phyloP scores from a whole-genome alignment of 2,113 vertebrate species.

The Octodon degus region DNA sequence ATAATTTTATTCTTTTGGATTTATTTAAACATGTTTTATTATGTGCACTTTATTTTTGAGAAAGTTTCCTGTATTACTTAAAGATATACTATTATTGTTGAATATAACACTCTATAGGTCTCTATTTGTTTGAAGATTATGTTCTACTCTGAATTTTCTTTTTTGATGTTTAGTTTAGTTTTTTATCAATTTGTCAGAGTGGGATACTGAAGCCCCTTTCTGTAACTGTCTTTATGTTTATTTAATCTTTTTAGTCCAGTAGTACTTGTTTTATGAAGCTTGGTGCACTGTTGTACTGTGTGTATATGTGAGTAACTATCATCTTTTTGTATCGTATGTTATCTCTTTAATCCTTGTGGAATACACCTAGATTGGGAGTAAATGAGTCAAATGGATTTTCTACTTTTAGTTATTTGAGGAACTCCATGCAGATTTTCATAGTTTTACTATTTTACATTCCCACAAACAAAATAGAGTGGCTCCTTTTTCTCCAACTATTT shows the following conservation, averaged over 20 bases:
- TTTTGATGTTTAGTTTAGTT: background rate
- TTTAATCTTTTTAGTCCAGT: background rate
- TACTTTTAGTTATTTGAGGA: background rate
- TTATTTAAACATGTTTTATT: background rate
- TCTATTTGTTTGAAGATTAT: background rate
- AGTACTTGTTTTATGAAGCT: background rate
- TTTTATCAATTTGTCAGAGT: background rate
- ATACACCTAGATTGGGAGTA: background rate
- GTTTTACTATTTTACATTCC: background rate
- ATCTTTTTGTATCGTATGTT: background rate
- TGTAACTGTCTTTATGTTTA: background rate
- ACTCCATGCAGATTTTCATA: background rate
- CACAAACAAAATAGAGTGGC: background rate
- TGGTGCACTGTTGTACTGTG: background rate
- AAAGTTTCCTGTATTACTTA: background rate
- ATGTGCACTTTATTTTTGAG: background rate
- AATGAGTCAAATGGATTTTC: background rate
- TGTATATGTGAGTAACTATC: background rate
- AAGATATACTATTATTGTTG: background rate
- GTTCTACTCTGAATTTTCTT: background rate
- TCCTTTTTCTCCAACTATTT: background rate
- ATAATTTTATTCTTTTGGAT: background rate
- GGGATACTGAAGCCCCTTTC: background rate
- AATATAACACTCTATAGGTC: background rate
- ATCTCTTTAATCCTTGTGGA: background rate